Percentiles rank a stretch among this genome's conserved stretches.
These are phyloP conservation scores for Tribolium castaneum DNA, from an alignment of 1,140 invertebrate species.

Conservation along the genomic window DNA sequence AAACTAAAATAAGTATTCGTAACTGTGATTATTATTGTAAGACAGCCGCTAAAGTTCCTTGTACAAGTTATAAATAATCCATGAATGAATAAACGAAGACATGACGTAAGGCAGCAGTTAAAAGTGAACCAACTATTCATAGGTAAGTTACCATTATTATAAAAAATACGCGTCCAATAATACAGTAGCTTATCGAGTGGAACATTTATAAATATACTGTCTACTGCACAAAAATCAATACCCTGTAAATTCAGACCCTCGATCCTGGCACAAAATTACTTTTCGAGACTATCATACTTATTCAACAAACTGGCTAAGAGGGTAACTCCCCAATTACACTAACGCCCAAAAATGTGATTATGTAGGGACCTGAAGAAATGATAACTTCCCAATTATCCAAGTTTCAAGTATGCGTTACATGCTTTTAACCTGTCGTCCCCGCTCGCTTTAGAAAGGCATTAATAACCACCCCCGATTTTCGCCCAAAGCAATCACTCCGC, in stretches of 20 bases:
- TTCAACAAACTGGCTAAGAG: too few species aligned
- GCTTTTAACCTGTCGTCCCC: not conserved
- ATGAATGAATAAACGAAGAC: not conserved
- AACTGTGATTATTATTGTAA: not conserved
- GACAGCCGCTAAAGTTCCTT: not conserved
- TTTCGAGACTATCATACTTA: too few species aligned
- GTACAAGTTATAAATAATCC: not conserved
- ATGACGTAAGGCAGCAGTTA: not conserved
- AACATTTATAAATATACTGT: too few species aligned
- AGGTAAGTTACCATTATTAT: not conserved
- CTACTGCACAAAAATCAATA: too few species aligned
- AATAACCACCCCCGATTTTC: not conserved
- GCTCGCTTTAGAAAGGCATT: not conserved
- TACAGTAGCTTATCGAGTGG: too few species aligned
- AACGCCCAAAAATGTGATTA: too few species aligned
- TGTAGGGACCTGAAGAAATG: too few species aligned
- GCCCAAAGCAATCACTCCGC: not conserved
- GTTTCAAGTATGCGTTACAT: not conserved
- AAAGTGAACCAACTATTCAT: not conserved
- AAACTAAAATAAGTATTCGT: not conserved
- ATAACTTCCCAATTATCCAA: not conserved
- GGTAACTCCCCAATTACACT: too few species aligned
- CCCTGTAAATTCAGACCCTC: too few species aligned
- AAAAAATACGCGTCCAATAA: too few species aligned
- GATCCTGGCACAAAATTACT: too few species aligned